Conservation (phyloP, 2,113 vertebrate species). For the Bolborhynchus lineola region DNA sequence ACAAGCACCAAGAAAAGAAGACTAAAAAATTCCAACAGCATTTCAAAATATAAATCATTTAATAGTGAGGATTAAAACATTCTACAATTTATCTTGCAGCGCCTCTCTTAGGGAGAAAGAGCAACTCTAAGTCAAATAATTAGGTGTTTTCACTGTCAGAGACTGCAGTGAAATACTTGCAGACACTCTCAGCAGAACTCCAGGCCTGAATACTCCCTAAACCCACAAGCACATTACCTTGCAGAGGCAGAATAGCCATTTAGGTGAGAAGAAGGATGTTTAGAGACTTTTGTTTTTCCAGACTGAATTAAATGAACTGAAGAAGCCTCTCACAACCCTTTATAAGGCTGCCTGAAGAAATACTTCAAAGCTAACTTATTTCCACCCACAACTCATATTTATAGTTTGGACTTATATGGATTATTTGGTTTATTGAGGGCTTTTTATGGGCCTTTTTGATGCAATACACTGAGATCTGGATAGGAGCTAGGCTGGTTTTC, state of each 20-base stretch:
- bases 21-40: not conserved
- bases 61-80: not conserved
- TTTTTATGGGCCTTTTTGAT: not conserved
- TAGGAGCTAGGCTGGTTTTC: not conserved
- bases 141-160: not conserved
- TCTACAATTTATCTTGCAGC: not conserved
- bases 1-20: not conserved
- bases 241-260: not conserved
- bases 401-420: not conserved
- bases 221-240: not conserved
- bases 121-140: not conserved
- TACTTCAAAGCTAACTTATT: not conserved
- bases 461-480: not conserved
- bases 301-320: not conserved
- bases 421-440: not conserved
- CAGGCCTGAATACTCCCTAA: not conserved
- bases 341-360: not conserved
- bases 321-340: not conserved
- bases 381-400: not conserved
- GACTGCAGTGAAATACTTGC: fast-evolving
- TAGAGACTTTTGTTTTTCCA: not conserved
- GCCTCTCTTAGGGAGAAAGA: not conserved
- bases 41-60: not conserved
- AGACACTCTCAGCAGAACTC: not conserved
- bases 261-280: not conserved